Evolutionary conservation across 2,113 vertebrate species (phyloP), one percentile per base, ranked within the genome.

Genomic region (Orycteropus afer): DNA sequence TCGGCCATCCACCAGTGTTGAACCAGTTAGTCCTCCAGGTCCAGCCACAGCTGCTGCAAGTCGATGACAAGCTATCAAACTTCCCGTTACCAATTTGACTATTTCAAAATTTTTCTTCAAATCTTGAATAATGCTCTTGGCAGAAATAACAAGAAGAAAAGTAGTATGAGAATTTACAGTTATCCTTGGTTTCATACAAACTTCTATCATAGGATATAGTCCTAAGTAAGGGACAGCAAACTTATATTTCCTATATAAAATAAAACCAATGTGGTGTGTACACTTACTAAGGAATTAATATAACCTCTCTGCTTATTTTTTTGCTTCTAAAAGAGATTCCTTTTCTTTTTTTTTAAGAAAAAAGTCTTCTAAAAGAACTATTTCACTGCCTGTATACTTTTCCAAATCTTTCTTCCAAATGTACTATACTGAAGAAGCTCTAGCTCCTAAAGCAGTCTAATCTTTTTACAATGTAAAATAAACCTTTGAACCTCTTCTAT

Each of bases 41-140:
- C 99, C 99, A 17, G 99, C 98, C 20, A 98, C 98, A 2, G 99
- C 99, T 42, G 98, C 98, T 93, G 99, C 99, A 78, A 99, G 98
- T 51, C 99, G 99, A 91, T 99, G 99, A 96, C 99, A 99, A 74
- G 99, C 99, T 95, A 99, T 99, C 9, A 99, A 98, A 91, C 99
- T 99, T 87, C 99, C 99, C 0, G 99, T 99, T 95, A 99, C 99
- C 98, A 99, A 71, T 93, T 99, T 99, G 89, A 99, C 99, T 2
- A 99, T 99, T 98, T 99, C 99, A 97, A 99, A 99, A 96, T 99
- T 99, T 98, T 99, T 99, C 99, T 99, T 99, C 98, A 99, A 97
- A 97, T 99, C 99, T 96, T 99, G 99, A 96, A 99, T 99, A 97
- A 99, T 99, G 98, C 99, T 99, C 99, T 99, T 93, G 94, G 94